Percentiles rank a stretch among this genome's conserved stretches.
Conservation (phyloP, 2,113 vertebrate genomes). For the Ammodytes marinus region DNA sequence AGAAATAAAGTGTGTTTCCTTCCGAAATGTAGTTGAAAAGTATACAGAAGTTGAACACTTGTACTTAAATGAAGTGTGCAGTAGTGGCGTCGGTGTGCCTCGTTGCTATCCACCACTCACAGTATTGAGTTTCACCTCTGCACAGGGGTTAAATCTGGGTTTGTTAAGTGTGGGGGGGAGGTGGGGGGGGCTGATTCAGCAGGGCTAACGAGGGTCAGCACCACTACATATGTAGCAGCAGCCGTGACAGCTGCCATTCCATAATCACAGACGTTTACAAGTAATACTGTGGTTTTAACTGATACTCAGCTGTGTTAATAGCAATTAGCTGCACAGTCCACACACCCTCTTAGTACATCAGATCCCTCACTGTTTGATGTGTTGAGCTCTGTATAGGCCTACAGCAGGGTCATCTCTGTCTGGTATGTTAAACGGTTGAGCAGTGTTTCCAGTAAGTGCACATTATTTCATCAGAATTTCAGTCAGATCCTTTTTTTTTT, state of each 20-base stretch:
- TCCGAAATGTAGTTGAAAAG: no score
- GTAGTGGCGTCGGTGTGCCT: no score
- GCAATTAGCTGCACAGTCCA: background rate
- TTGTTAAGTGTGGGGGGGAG: slow-evolving; percentile 29
- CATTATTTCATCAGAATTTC: slow-evolving; percentile 45
- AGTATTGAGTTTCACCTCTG: background rate
- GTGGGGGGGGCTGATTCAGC: slow-evolving; percentile 22
- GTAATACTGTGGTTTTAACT: background rate
- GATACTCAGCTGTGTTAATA: background rate
- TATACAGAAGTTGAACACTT: no score
- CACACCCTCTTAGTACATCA: slow-evolving; percentile 17
- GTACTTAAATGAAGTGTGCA: no score
- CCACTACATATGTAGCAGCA: slow-evolving; percentile 7
- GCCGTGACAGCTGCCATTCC: slow-evolving; percentile 1
- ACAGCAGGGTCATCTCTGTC: slow-evolving; percentile 19
- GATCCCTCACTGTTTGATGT: slow-evolving; percentile 10
- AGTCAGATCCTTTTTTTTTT: slow-evolving; percentile 22
- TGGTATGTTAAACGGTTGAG: slow-evolving; percentile 22
- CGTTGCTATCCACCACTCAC: no score
- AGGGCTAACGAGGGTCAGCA: slow-evolving; percentile 46
- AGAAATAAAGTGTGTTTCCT: background rate
- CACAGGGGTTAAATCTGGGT: slow-evolving; percentile 41
- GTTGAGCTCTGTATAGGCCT: background rate
- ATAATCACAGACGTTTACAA: slow-evolving; percentile 1
- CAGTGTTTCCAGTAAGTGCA: slow-evolving; percentile 20